Evolutionary conservation across 2,113 vertebrate species (phyloP), one percentile per base, ranked within the genome.

Genomic region (Hemiprocne comata): DNA sequence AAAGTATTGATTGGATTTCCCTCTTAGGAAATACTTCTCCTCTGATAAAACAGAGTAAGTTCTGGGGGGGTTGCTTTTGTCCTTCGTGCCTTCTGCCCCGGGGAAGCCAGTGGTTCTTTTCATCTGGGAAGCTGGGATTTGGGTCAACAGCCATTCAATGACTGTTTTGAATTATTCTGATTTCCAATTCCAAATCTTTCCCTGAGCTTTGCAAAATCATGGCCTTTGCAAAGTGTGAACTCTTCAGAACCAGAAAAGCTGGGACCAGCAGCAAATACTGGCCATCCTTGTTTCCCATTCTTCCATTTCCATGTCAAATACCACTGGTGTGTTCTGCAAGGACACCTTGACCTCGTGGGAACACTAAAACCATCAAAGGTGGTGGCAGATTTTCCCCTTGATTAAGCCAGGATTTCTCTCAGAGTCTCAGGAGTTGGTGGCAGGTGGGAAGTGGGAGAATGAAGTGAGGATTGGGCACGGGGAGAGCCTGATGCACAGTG

Each of bases 1-100:
- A 78, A 96, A 96, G 69, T 94, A 97, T 93, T 96, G 97, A 97
- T 94, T 96, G 60, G 65, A 86, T 91, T 88, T 96, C 66, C 78
- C 89, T 95, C 92, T 58, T n/a, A 64, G 89, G 95, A 97, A 94
- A 84, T 74, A 78, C 70, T 95, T 90, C 92, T 96, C 89, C 85
- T 94, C 60, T 94, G 90, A 91, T 87, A 75, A 79, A 95, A 79
- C 60, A 76, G 34, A 73, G 28, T 34, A 75, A 31, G 36, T 90
- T 90, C 57, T 92, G 72, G 74, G 69, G 69, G n/a, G 44, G 96
- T 73, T 4, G 17, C 78, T 95, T 94, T 95, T 76, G 91, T 95
- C 93, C 67, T 84, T 42, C 28, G 65, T 94, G 54, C 64, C 33
- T 95, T 88, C 57, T 80, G 93, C 88, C 40, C 24, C 0, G 1